A percentile compares a stretch with the other conserved stretches of the same genome.
Conservation (phyloP, 2,888 invertebrate species). For the Ferrisia virgata region DNA sequence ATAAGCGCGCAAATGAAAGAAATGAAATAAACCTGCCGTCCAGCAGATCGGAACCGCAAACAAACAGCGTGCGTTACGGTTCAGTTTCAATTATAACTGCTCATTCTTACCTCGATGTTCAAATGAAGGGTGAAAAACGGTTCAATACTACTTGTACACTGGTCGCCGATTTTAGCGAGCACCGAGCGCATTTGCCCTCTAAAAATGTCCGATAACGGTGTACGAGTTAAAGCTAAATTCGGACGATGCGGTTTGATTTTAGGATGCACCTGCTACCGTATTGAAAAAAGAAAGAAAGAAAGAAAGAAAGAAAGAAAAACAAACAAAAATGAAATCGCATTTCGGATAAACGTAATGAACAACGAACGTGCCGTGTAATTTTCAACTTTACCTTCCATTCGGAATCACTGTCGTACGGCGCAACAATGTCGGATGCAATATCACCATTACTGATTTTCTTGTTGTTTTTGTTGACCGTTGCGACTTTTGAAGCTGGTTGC, state of each 20-base stretch:
- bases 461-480: background rate
- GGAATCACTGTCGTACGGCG: constrained; percentile 34
- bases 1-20: constrained; percentile 2
- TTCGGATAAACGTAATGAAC: too few species aligned
- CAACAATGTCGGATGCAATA: constrained; percentile 15
- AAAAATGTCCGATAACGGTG: constrained; percentile 90
- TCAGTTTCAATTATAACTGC: too few species aligned
- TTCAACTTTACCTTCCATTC: constrained; percentile 33
- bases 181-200: constrained; percentile 85
- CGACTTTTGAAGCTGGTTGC: background rate
- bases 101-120: constrained; percentile 76
- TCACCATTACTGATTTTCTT: constrained; percentile 44
- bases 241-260: constrained; percentile 86
- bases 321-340: background rate
- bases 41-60: background rate
- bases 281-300: constrained; percentile 47
- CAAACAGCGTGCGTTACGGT: too few species aligned
- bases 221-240: constrained; percentile 74
- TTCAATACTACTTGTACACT: constrained; percentile 85
- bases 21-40: background rate
- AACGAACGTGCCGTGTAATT: background rate
- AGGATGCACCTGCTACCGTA: constrained; percentile 68
- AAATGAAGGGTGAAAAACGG: constrained; percentile 94
- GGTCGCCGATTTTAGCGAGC: constrained; percentile 65
- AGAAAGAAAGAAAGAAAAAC: background rate